These are phyloP conservation scores for Lasius fuliginosus DNA, from an alignment of 2,888 invertebrate genomes.

Conservation along the genomic window DNA sequence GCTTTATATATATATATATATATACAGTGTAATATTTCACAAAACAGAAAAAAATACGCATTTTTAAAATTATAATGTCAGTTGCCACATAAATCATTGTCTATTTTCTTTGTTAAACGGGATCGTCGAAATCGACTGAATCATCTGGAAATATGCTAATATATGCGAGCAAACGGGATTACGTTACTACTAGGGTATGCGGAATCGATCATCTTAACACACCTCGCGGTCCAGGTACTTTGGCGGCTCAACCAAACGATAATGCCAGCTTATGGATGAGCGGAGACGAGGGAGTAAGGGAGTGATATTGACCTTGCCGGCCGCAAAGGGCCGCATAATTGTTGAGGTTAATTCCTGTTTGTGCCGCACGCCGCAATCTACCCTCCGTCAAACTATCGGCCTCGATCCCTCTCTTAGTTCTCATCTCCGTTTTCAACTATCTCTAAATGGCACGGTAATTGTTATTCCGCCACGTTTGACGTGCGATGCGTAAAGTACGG, in stretches of 20 bases:
- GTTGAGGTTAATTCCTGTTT: constrained; percentile 79
- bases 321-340: constrained; percentile 79
- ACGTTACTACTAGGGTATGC: constrained; percentile 18
- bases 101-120: constrained; percentile 36
- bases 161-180: constrained; percentile 43
- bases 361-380: constrained; percentile 72
- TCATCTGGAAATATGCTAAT: constrained; percentile 23
- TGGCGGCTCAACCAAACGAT: constrained; percentile 49
- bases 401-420: constrained; percentile 59
- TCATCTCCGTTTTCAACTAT: constrained; percentile 26
- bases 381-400: constrained; percentile 63
- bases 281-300: constrained; percentile 52
- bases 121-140: constrained; percentile 5
- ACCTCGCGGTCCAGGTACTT: constrained; percentile 53
- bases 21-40: background rate
- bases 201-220: constrained; percentile 46
- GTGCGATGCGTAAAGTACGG: constrained; percentile 16
- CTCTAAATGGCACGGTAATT: constrained; percentile 48
- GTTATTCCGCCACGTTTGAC: constrained; percentile 52
- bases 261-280: constrained; percentile 52
- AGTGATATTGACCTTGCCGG: constrained; percentile 77
- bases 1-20: background rate
- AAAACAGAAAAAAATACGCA: background rate
- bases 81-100: background rate
- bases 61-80: background rate